phyloP scores from a whole-genome alignment of 2,113 vertebrate species.

The Copsychus sechellarum region DNA sequence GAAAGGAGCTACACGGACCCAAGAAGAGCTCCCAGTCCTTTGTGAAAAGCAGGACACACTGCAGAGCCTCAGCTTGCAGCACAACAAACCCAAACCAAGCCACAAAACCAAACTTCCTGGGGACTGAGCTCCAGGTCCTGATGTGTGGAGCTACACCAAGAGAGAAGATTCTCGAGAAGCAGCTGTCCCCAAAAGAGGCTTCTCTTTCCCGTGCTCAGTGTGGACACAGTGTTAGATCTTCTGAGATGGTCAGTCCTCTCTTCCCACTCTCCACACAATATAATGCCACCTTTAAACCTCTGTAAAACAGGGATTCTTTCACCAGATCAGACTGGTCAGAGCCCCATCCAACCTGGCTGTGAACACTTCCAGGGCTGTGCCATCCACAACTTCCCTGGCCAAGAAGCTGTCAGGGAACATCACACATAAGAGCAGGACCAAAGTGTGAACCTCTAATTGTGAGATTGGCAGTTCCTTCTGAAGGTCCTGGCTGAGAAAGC shows the following conservation, averaged over 20 bases:
- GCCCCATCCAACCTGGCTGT: neutral
- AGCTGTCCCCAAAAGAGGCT: neutral
- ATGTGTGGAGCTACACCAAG: neutral
- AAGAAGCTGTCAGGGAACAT: neutral
- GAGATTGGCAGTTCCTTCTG: neutral
- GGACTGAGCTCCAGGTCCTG: neutral
- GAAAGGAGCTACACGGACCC: neutral
- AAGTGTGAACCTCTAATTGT: neutral
- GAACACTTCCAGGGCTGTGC: neutral
- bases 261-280: neutral
- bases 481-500: neutral
- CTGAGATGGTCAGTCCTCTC: neutral
- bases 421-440: fast-evolving
- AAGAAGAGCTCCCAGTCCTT: neutral
- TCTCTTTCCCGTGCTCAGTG: neutral
- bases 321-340: neutral
- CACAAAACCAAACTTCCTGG: neutral
- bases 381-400: neutral
- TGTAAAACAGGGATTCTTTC: neutral
- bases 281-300: neutral
- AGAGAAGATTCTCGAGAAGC: neutral
- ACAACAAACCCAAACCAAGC: neutral
- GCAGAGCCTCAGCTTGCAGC: neutral
- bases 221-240: neutral
- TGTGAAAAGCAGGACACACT: neutral